Evolutionary conservation across 2,113 vertebrate species (phyloP).

Genomic region (Triplophysa dalaica): DNA sequence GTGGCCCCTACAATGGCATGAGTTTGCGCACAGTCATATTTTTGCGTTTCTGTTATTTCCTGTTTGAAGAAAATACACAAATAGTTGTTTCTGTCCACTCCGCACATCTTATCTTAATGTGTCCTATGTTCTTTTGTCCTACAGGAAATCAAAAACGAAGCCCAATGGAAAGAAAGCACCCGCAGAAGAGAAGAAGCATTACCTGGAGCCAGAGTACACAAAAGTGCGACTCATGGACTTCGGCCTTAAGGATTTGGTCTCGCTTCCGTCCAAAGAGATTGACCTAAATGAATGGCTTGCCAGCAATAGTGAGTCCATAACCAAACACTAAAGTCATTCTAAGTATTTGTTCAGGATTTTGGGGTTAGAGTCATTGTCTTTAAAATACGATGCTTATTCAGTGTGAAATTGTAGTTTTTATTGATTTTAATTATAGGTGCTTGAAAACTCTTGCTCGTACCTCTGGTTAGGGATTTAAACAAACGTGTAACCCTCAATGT

Average conservation of each 20-base stretch:
- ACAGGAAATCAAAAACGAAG: conserved; percentile 97
- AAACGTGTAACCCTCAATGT: no score
- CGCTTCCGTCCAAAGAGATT: conserved; percentile 88
- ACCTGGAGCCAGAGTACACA: conserved; percentile 92
- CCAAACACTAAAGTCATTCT: background rate
- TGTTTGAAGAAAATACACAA: no score
- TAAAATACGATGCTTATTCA: background rate
- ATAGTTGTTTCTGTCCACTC: no score
- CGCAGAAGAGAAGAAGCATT: conserved; percentile 91
- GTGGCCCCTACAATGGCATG: background rate
- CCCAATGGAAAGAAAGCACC: conserved; percentile 96
- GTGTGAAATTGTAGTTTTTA: no score
- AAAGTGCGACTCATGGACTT: conserved; percentile 92
- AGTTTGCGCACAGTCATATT: no score
- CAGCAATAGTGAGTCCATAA: conserved; percentile 88
- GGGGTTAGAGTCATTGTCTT: background rate
- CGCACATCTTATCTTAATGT: background rate
- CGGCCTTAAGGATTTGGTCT: conserved; percentile 92
- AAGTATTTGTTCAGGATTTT: conserved; percentile 8
- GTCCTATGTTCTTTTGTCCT: conserved; percentile 25
- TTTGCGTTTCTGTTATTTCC: no score
- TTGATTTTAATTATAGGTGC: no score
- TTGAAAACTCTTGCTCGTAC: no score
- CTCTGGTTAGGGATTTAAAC: no score
- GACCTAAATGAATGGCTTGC: conserved; percentile 99